Evolutionary conservation across 2,888 invertebrate genomes (phyloP), one percentile per base, ranked within the genome.

Genomic region (Itoplectis maculator): DNA sequence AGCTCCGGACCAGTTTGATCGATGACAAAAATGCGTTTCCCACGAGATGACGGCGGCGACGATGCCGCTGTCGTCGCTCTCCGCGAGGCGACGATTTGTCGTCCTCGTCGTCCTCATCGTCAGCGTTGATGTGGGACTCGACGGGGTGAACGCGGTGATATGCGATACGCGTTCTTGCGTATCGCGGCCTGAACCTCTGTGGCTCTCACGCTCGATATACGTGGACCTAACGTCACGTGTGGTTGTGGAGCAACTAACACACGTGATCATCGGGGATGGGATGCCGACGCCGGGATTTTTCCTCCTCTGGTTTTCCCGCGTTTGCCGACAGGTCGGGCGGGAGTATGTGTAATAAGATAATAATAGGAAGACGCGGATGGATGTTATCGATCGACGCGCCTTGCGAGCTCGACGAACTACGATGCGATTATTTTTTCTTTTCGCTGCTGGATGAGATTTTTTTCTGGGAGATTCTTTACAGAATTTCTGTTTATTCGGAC

Each of bases 71-170:
- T n/a, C n/a, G n/a, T n/a, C n/a, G n/a, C n/a, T n/a, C n/a, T 8
- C 2, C 35, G 15, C 0, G n/a, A 8, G 9, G 35, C 23, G 23
- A 35, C 35, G n/a, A 35, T 59, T 59, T 15, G 35, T 40, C 42
- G 35, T 40, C 42, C 18, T 47, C 29, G 37, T 65, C 65, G 45
- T 35, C 54, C 37, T 15, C 47, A 45, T 59, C n/a, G 56, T 23
- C 7, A 20, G n/a, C n/a, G n/a, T n/a, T 20, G 20, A 29, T 40
- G 29, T 29, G 66, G 73, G 66, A 79, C 40, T 73, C 79, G n/a
- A 73, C 79, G 3, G 79, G 79, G 49, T 61, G 66, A 73, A 79
- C 72, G 77, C 29, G n/a, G 51, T 20, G n/a, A n/a, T n/a, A n/a
- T n/a, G n/a, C n/a, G n/a, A 11, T 7, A 45, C 37, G 37, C 49